These are phyloP conservation scores for Drosophila lacicola DNA, from an alignment of 2,888 invertebrate species.

Conservation along the genomic window DNA sequence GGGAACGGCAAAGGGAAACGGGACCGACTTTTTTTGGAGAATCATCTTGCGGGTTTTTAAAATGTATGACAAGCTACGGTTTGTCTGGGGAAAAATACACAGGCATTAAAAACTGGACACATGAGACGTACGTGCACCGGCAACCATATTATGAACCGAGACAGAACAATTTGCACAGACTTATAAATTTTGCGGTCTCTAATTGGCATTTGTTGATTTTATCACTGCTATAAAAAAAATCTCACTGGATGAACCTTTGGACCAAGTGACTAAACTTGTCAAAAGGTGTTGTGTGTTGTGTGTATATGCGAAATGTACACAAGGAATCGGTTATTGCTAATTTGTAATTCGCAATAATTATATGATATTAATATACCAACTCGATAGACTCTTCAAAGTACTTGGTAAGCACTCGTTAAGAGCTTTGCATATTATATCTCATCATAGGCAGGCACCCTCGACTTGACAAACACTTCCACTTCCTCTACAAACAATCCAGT, in stretches of 20 bases:
- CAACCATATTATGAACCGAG: conserved; percentile 32
- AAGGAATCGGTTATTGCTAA: not conserved
- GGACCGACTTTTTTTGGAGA: conserved; percentile 34
- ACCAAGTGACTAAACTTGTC: conserved; percentile 21
- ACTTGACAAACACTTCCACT: conserved; percentile 51
- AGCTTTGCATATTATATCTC: conserved; percentile 20
- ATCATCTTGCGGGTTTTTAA: conserved; percentile 15
- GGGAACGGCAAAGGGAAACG: conserved; percentile 14
- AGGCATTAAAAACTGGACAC: conserved; percentile 9
- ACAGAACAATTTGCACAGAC: conserved; percentile 20
- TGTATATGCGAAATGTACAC: not conserved
- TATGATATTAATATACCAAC: not conserved
- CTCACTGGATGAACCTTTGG: conserved; percentile 38
- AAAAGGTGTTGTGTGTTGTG: not conserved
- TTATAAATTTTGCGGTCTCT: conserved; percentile 55
- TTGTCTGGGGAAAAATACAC: not conserved
- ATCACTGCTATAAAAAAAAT: conserved; percentile 52
- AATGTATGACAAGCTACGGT: not conserved
- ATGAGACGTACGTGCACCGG: conserved; percentile 30
- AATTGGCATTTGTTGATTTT: conserved; percentile 59
- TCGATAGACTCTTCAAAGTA: not conserved
- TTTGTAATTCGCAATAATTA: conserved; percentile 1
- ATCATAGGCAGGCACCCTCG: conserved; percentile 24
- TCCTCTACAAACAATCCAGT: conserved; percentile 63
- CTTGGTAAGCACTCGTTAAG: not conserved